Evolutionary conservation across 2,797 vertebrate genomes (phyloP).

Genomic region (Crocidura indochinensis): DNA sequence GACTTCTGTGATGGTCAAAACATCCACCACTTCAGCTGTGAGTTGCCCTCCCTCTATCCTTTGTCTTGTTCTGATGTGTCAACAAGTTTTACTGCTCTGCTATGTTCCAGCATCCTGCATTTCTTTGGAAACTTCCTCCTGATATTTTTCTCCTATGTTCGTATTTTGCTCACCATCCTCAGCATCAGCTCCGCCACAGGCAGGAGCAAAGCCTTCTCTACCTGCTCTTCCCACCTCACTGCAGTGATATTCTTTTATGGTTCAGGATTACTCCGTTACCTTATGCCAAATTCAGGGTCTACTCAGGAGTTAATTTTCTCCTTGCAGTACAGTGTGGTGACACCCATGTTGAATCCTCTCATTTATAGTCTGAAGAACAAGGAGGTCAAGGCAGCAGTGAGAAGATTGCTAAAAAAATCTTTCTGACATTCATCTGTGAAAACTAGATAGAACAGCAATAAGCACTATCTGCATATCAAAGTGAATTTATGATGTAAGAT

Average conservation of each 20-base stretch:
- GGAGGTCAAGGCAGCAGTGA: conserved; percentile 77
- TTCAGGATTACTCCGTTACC: conserved; percentile 76
- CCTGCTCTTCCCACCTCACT: conserved; percentile 73
- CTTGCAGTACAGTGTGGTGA: conserved; percentile 75
- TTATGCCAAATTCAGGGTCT: conserved; percentile 78
- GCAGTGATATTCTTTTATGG: conserved; percentile 78
- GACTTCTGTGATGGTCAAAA: conserved; percentile 78
- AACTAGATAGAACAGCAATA: neutral
- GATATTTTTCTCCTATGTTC: conserved; percentile 79
- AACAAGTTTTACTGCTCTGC: conserved; percentile 73
- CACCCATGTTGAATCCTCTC: conserved; percentile 80
- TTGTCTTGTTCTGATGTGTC: conserved; percentile 81
- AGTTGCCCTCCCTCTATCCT: conserved; percentile 79
- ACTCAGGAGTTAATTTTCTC: conserved; percentile 76
- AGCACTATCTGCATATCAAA: neutral
- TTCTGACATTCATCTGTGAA: conserved; percentile 10
- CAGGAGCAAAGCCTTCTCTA: conserved; percentile 79
- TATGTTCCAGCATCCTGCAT: conserved; percentile 81
- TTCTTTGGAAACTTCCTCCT: conserved; percentile 81
- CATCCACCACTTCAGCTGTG: conserved; percentile 83
- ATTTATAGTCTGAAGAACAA: conserved; percentile 82
- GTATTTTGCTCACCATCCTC: conserved; percentile 77
- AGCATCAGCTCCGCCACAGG: conserved; percentile 61
- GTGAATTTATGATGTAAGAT: neutral
- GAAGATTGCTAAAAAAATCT: conserved; percentile 60